These are phyloP conservation scores for Paedocypris micromegethes DNA, from an alignment of 2,797 vertebrate genomes.

Conservation along the genomic window DNA sequence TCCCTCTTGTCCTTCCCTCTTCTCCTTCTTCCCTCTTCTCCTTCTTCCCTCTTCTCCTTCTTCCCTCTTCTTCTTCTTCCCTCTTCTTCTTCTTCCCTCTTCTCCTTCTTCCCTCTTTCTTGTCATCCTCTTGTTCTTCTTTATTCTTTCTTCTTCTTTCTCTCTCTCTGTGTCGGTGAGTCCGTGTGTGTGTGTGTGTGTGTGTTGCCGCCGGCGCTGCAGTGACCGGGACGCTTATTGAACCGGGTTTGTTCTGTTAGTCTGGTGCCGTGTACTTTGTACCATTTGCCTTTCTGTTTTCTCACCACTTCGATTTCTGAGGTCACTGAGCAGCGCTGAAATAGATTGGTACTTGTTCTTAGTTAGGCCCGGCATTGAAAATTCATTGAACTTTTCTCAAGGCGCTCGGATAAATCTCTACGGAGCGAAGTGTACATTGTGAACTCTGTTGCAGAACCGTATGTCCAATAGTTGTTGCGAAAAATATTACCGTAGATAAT, in stretches of 20 bases:
- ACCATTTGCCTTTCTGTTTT: constrained; percentile 20
- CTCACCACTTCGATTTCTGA: constrained; percentile 25
- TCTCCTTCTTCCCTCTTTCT: no score
- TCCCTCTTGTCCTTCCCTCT: no score
- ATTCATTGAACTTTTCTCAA: constrained; percentile 30
- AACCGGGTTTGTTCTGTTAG: constrained; percentile 7
- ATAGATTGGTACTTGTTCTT: constrained; percentile 41
- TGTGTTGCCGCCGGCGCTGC: constrained; percentile 7
- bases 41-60: no score
- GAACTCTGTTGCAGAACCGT: background rate
- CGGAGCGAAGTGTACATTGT: background rate
- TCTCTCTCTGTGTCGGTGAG: no score
- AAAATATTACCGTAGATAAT: no score
- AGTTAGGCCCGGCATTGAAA: constrained; percentile 38
- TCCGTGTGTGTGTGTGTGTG: background rate
- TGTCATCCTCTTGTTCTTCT: no score
- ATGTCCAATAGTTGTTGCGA: no score
- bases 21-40: no score
- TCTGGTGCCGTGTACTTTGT: constrained; percentile 37
- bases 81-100: no score
- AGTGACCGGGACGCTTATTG: constrained; percentile 16
- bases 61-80: no score
- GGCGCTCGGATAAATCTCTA: constrained; percentile 26
- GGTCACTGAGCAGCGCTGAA: constrained; percentile 34
- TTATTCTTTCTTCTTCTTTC: no score